Conservation (phyloP, 2,113 vertebrate genomes). For the Brachypteracias leptosomus region DNA sequence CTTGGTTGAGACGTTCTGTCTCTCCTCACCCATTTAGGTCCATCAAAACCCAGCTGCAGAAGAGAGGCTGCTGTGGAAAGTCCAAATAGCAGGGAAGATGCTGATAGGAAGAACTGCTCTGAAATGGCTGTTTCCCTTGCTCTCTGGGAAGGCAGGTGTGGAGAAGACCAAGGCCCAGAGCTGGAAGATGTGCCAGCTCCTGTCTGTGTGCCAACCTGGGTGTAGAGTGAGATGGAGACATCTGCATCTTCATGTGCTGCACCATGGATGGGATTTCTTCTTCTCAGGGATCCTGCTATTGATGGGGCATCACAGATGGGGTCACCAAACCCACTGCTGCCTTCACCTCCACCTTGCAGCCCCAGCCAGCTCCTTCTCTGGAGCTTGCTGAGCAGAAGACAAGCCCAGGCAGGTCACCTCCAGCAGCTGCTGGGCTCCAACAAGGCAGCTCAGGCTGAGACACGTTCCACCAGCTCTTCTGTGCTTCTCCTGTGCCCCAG, state of each 20-base stretch:
- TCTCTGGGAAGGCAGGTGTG: background rate
- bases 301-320: background rate
- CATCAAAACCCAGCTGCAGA: background rate
- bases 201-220: background rate
- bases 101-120: background rate
- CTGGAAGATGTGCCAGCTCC: background rate
- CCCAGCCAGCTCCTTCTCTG: background rate
- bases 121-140: background rate
- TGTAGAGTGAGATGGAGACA: rapidly evolving
- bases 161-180: background rate
- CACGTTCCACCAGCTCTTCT: background rate
- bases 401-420: background rate
- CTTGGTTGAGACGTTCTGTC: background rate
- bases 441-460: background rate
- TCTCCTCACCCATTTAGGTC: background rate
- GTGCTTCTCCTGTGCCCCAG: background rate
- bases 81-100: background rate
- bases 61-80: background rate
- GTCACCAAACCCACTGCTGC: background rate
- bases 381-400: background rate
- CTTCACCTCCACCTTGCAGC: background rate
- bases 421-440: background rate
- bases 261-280: background rate
- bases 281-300: background rate
- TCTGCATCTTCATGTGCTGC: background rate